These are phyloP conservation scores for Chrysemys picta DNA, from an alignment of 2,113 vertebrate genomes.

Conservation along the genomic window DNA sequence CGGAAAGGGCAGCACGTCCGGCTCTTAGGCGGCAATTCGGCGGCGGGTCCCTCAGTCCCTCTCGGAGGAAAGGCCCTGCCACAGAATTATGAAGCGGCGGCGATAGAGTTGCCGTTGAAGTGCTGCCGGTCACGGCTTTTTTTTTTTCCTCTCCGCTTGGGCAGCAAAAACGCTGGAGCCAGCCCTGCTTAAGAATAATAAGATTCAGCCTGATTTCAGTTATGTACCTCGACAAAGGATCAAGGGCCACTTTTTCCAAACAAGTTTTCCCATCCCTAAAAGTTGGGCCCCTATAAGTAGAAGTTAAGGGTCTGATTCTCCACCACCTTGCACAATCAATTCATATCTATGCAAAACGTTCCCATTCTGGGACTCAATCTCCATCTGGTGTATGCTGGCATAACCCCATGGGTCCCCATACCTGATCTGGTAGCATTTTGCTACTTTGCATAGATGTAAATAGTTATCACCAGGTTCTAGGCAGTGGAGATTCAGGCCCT, in stretches of 20 bases:
- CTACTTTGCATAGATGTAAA: rapidly evolving
- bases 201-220: not conserved
- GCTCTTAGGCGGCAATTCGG: too few species aligned
- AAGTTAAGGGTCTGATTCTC: not conserved
- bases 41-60: too few species aligned
- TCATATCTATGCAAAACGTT: not conserved
- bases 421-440: not conserved
- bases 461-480: rapidly evolving
- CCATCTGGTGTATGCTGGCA: not conserved
- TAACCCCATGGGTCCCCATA: not conserved
- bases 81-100: too few species aligned
- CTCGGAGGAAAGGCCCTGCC: too few species aligned
- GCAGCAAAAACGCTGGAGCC: too few species aligned
- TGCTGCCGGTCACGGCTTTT: too few species aligned
- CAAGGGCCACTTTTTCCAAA: not conserved
- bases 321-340: not conserved
- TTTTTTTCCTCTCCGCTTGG: too few species aligned
- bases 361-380: not conserved
- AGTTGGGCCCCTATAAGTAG: not conserved
- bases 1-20: too few species aligned
- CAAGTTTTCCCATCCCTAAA: not conserved
- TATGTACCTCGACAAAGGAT: not conserved
- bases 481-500: rapidly evolving
- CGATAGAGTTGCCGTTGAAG: too few species aligned
- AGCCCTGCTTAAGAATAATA: not conserved